Base-by-base conservation (phyloP, 2,113 vertebrate species). In the Takifugu flavidus region DNA sequence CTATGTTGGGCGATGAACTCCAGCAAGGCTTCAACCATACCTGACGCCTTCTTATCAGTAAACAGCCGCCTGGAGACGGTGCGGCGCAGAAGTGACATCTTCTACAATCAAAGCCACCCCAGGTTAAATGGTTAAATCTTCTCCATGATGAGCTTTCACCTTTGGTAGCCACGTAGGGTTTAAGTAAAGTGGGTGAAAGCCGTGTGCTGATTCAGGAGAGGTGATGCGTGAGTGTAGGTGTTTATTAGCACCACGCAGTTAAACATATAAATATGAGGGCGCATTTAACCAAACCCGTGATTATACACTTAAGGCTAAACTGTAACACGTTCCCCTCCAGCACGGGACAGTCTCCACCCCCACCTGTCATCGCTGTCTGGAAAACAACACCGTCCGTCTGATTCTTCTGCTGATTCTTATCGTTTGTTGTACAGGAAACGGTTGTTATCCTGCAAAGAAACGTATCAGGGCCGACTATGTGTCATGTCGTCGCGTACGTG, bases 261-360 rank as follows among this genome's bases (percentile, higher is more conserved):
- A 86, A 88, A 85, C 77, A 82, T 77, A 84, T 69, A 73, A 89
- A 79, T 74, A 66, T 71, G 55, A 86, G 75, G 77, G 56, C 75
- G 25, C 75, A 74, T 84, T 85, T 82, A 75, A 72, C 42, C 70
- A 71, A 69, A 88, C 69, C 83, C 79, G 25, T 89, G 68, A 91
- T 92, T 91, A 92, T 77, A 83, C 82, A 85, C 84, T 90, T 88
- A 80, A 61, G 74, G 54, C 72, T 86, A 70, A 86, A 87, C 87
- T 86, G 86, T 84, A 88, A 83, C 31, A 15, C 83, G 83, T 85
- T 89, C 83, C 79, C 83, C 72, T 89, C 79, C 61, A 85, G 82
- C 74, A 67, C 73, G 76, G 82, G 68, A 84, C 87, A 67, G 83
- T 75, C 59, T 56, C 70, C 26, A 54, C 59, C 71, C 65, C 47